Conservation (phyloP, 2,797 vertebrate genomes). For the Periparus ater region DNA sequence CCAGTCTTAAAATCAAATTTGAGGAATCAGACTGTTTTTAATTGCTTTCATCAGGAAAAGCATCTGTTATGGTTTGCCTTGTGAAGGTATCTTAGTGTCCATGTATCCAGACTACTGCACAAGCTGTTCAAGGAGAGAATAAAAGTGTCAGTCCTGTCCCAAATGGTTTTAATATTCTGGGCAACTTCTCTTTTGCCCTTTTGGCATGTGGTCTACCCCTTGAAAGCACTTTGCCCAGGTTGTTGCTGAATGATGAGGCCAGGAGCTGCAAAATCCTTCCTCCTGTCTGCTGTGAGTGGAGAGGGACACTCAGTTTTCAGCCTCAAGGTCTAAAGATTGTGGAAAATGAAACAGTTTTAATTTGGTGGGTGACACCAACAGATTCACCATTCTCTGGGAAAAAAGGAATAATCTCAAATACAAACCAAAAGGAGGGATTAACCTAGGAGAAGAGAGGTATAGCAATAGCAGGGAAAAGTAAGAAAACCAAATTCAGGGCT, state of each 20-base stretch:
- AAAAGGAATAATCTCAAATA: background rate
- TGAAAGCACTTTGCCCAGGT: background rate
- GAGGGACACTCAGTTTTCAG: background rate
- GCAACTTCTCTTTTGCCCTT: background rate
- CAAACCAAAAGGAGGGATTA: background rate
- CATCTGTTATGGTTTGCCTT: background rate
- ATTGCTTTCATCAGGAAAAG: background rate
- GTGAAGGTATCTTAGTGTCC: background rate
- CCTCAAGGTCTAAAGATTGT: background rate
- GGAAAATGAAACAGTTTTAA: background rate
- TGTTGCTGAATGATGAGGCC: background rate
- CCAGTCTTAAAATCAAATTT: background rate
- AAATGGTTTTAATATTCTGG: background rate
- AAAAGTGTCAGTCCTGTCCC: background rate
- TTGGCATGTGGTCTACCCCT: rapidly evolving
- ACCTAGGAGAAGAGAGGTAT: background rate
- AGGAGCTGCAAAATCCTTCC: background rate
- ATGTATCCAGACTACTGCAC: background rate
- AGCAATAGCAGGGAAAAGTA: background rate
- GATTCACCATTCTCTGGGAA: background rate
- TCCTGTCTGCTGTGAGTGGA: background rate
- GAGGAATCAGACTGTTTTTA: background rate
- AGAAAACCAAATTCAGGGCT: background rate
- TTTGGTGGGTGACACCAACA: background rate
- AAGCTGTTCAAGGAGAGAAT: background rate